Evolutionary conservation across 2,113 vertebrate genomes (phyloP).

Genomic region (Microcebus lehilahytsara): DNA sequence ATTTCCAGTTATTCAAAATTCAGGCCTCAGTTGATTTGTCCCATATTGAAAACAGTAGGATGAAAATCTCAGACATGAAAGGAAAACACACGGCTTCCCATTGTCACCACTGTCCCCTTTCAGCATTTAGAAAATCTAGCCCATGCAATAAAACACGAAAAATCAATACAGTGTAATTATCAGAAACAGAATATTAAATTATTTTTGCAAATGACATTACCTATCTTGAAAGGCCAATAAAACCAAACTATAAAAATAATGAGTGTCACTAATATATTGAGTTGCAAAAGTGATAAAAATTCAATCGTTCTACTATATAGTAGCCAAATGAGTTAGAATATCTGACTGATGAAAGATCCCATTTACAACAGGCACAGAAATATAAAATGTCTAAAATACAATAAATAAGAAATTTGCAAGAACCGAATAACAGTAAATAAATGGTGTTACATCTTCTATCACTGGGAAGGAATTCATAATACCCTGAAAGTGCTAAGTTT

Average conservation of each 20-base stretch:
- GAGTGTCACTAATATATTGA: background rate
- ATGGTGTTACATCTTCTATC: too few species aligned
- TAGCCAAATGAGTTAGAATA: background rate
- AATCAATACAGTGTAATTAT: background rate
- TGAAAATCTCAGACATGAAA: background rate
- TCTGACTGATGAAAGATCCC: background rate
- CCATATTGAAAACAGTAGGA: background rate
- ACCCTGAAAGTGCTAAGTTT: background rate
- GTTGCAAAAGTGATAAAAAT: background rate
- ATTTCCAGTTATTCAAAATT: too few species aligned
- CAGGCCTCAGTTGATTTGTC: accelerated
- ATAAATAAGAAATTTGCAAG: background rate
- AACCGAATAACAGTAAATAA: background rate
- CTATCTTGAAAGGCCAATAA: background rate
- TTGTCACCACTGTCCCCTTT: accelerated
- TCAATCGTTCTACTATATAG: background rate
- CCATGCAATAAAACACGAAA: background rate
- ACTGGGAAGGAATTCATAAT: background rate
- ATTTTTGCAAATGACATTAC: background rate
- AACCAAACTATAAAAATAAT: background rate
- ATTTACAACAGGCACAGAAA: background rate
- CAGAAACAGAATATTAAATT: background rate
- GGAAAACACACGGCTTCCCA: accelerated
- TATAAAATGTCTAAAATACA: background rate
- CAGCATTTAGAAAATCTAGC: background rate